Base-by-base conservation (phyloP, 1,140 invertebrate genomes). In the Brachionus angularis region DNA sequence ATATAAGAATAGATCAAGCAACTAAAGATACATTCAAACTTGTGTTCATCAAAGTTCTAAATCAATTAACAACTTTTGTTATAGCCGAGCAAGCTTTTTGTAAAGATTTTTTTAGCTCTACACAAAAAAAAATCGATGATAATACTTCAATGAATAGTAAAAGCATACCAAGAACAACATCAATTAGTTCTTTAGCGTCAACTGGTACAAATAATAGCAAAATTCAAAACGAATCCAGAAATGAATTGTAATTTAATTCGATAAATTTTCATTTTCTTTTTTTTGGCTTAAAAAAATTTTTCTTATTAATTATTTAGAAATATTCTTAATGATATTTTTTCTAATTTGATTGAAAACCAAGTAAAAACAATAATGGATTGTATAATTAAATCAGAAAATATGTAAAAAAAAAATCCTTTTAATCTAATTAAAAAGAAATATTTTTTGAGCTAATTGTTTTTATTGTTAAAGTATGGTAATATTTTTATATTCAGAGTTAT, bases 41-140 rank as follows among this genome's bases (percentile, higher is more conserved):
- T 80, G 76, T 90, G 16, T 82, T 92, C 44, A 89, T 92, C 77
- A 85, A 87, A 78, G 87, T 93, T 18, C 81, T 97, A 7, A 88
- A 87, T 47, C 89, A 94, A 77, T 84, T 96, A 52, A 92, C 96
- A 78, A 90, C 90, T 25, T 87, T 94, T 72, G 96, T 93, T 79
- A 84, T 96, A 39, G 88, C 89, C 21, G 95, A 98, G 80, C 94
- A 98, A 82, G 88, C 93, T 73, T 98, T 98, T 83, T 96, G 92
- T 80, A 87, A 91, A 10, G 85, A 87, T 33, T 98, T 97, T 82
- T 93, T 98, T 75, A 83, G 96, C 47, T 74, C 69, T 18, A 53
- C 72, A 33, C 74, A 71, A 21, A 73, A 33, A 25, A 75, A 72
- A 16, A 72, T 46, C 58, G 62, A 70, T 12, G 83, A 76, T 76